Percentiles rank a stretch among this genome's conserved stretches.
These are phyloP conservation scores for Aphis craccivora DNA, from an alignment of 1,140 invertebrate genomes.

Conservation along the genomic window DNA sequence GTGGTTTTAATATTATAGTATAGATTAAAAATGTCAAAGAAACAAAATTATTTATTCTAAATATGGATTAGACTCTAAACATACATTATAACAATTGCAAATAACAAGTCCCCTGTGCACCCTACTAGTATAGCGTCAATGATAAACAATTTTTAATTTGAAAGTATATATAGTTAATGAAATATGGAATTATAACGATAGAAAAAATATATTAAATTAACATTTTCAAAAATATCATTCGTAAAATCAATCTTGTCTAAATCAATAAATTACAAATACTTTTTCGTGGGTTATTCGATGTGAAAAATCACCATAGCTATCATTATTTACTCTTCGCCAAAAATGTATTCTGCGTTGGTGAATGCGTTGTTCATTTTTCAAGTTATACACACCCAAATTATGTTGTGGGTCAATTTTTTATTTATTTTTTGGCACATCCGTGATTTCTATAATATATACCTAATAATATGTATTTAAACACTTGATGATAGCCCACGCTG, in stretches of 20 bases:
- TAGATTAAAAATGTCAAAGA: too few relatives aligned
- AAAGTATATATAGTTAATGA: too few relatives aligned
- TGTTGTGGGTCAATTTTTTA: neutral
- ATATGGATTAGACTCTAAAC: too few relatives aligned
- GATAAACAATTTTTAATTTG: too few relatives aligned
- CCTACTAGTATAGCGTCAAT: too few relatives aligned
- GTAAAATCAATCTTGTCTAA: neutral
- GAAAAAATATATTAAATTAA: neutral
- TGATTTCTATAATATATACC: neutral
- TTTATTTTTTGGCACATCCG: constrained; percentile 10
- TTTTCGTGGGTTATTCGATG: neutral
- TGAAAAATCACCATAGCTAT: neutral
- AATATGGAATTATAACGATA: too few relatives aligned
- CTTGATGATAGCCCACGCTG: neutral
- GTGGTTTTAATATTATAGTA: too few relatives aligned
- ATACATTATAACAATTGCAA: too few relatives aligned
- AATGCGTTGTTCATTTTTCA: neutral
- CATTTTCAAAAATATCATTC: neutral
- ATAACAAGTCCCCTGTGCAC: too few relatives aligned
- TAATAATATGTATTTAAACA: neutral
- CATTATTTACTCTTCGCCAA: neutral
- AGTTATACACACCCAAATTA: neutral
- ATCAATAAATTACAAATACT: neutral
- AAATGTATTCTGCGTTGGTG: neutral
- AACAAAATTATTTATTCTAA: too few relatives aligned